phyloP scores from a whole-genome alignment of 2,888 invertebrate species.

The Brachyopa scutellaris region DNA sequence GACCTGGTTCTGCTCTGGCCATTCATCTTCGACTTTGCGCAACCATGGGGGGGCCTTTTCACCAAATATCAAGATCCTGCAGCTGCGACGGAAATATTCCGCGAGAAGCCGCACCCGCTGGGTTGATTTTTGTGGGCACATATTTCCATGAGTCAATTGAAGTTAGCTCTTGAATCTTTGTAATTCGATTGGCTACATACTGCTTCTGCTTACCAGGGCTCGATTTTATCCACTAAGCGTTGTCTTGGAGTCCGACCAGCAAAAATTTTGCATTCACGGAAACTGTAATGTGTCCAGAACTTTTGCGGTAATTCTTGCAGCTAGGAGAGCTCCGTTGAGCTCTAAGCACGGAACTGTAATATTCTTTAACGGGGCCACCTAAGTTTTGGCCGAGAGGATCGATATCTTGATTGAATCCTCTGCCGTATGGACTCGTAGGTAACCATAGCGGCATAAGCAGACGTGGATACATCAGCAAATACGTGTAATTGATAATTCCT shows the following conservation, averaged over 20 bases:
- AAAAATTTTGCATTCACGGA: too few relatives aligned
- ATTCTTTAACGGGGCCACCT: too few relatives aligned
- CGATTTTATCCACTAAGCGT: conserved; percentile 41
- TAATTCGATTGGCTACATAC: conserved; percentile 26
- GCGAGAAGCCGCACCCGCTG: conserved; percentile 21
- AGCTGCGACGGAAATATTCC: conserved; percentile 28
- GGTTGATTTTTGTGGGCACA: conserved; percentile 19
- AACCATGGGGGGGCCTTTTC: conserved; percentile 18
- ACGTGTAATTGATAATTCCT: conserved; percentile 14
- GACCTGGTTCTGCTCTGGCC: background rate
- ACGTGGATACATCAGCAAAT: too few relatives aligned
- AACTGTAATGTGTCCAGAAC: too few relatives aligned
- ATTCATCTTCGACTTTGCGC: background rate
- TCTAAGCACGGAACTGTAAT: too few relatives aligned
- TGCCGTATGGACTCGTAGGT: too few relatives aligned
- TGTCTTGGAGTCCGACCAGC: conserved; percentile 44
- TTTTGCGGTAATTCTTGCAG: too few relatives aligned
- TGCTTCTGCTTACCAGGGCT: conserved; percentile 49
- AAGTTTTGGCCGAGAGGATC: too few relatives aligned
- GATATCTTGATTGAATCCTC: too few relatives aligned
- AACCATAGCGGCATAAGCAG: too few relatives aligned
- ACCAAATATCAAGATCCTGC: background rate
- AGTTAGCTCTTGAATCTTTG: conserved; percentile 16
- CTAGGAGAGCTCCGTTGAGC: too few relatives aligned
- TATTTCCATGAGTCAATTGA: conserved; percentile 20